Base-by-base conservation (phyloP, 2,888 invertebrate species). In the Heliconius cydno region DNA sequence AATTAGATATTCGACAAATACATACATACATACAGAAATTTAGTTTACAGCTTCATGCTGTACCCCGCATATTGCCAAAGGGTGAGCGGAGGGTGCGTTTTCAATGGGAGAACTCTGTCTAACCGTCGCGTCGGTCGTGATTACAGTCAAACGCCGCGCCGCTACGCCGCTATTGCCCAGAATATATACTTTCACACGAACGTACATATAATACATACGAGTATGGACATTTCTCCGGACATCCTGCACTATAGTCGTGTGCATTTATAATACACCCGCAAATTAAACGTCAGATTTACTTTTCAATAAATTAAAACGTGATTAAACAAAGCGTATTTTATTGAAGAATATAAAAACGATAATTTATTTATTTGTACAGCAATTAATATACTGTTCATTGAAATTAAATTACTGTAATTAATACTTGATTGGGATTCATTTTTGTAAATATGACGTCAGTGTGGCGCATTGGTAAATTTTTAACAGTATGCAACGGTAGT, bases 311-410 rank as follows among this genome's bases (percentile, higher is more conserved):
- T n/a, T 60, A n/a, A 60, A 60, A 60, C 60, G 60, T 60, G 9
- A 60, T 60, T 60, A 60, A 60, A 60, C 60, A 60, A 60, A 60
- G 60, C n/a, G 19, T 60, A 60, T 60, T 60, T 60, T n/a, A 60
- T 60, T 60, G 60, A 60, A 60, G n/a, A 60, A 60, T 60, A 60
- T 60, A 7, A 10, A n/a, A 60, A 22, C 22, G 19, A 57, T 22
- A 57, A 34, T 34, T 34, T 34, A 57, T 57, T 57, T 57, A 57
- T 57, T 57, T 57, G 9, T 57, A 57, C 2, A 57, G 57, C 46
- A 15, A 34, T 60, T 60, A 60, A n/a, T n/a, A n/a, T 60, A 10
- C n/a, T 10, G n/a, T 60, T 60, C 4, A 60, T n/a, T 60, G 60
- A 60, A n/a, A n/a, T n/a, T 10, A n/a, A n/a, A 10, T 60, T 19